Base-by-base conservation (phyloP, 1,140 invertebrate species). In the Pseudomyrmex gracilis region DNA sequence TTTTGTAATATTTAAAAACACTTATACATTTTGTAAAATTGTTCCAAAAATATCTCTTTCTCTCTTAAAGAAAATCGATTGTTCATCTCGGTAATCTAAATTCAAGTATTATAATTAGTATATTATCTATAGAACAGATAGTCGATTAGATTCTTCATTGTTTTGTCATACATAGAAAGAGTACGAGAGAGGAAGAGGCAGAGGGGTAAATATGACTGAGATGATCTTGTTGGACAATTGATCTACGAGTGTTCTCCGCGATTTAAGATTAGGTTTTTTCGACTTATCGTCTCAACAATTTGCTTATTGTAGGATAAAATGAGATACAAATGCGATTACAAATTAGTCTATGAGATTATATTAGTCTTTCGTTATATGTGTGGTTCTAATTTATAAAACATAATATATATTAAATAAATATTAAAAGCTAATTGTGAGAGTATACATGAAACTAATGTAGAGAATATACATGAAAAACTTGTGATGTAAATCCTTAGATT, bases 1-100 rank as follows among this genome's bases (percentile, higher is more conserved):
- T 80, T 80, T 80, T 80, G 43, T 80, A 80, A 80, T 58, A 2
- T 70, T 58, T 80, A 80, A 70, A 53, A 43, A 20, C 53, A 80
- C 34, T 7, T 34, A 34, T 7, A 34, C 53, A 20, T 80, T 80
- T 80, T 80, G 70, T 80, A 80, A 80, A 80, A 68, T 10, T 24
- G 24, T 58, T 80, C 43, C 70, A 70, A 80, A 53, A 80, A 70
- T 34, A 34, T 34, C 34, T 34, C 34, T 34, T 34, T 34, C 34
- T 34, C 34, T 34, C 34, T 34, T 34, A 34, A 34, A 34, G 34
- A 34, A 34, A 34, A 34, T 34, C 34, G 34, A 34, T 34, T 34
- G 34, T 34, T 34, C 34, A 34, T 34, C 34, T 34, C 34, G 34
- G 34, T 5, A 34, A 34, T 34, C 34, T 34, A 34, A 34, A 34